A percentile compares a stretch with the other conserved stretches of the same genome.
Evolutionary conservation across 2,113 vertebrate genomes (phyloP).

Genomic region (Holacanthus passer): DNA sequence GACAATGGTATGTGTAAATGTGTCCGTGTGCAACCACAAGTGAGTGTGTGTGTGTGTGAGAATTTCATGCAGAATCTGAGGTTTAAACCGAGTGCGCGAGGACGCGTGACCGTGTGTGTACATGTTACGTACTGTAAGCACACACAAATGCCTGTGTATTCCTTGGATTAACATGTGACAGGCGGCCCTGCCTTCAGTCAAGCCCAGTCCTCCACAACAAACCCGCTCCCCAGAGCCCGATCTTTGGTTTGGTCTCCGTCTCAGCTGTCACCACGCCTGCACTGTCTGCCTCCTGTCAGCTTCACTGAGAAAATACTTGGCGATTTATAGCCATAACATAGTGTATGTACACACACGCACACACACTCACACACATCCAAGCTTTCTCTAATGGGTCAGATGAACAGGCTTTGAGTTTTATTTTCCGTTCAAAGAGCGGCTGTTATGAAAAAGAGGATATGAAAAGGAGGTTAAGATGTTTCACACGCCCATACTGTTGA

Average conservation of each 20-base stretch:
- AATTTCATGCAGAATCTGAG: background rate
- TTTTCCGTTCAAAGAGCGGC: constrained; percentile 4
- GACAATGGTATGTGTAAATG: background rate
- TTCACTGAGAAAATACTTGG: constrained; percentile 41
- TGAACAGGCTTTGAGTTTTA: constrained; percentile 11
- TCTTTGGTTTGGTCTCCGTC: constrained; percentile 64
- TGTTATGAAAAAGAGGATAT: constrained; percentile 21
- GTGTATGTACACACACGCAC: too few species aligned
- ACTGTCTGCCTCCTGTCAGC: constrained; percentile 64
- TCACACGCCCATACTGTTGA: constrained; percentile 5
- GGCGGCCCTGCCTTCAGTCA: constrained; percentile 60
- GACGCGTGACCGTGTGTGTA: constrained; percentile 4
- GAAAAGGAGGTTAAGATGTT: constrained; percentile 9
- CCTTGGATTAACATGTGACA: constrained; percentile 68
- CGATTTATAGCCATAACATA: constrained; percentile 46
- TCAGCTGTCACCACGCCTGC: constrained; percentile 63
- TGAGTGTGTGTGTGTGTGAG: background rate
- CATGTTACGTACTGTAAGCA: constrained; percentile 24
- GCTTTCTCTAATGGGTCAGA: background rate
- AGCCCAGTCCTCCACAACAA: constrained; percentile 51
- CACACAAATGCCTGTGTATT: constrained; percentile 38
- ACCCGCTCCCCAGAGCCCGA: constrained; percentile 53
- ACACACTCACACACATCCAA: background rate
- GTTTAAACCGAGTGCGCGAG: constrained; percentile 1
- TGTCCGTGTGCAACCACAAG: background rate